Conservation (phyloP, 1,140 invertebrate species). For the Fopius arisanus region DNA sequence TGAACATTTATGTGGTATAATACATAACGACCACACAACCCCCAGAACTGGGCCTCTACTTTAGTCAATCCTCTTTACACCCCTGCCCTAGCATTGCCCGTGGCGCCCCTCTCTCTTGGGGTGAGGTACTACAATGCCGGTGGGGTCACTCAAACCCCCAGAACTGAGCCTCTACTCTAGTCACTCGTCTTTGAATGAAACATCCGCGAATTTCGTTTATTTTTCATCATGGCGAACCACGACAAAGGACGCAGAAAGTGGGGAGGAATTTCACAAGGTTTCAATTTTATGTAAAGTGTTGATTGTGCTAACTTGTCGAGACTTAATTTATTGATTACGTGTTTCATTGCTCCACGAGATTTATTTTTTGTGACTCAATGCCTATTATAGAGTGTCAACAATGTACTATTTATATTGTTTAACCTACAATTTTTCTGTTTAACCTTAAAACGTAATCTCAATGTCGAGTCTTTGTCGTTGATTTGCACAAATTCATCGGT, state of each 20-base stretch:
- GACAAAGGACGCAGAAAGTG: constrained; percentile 67
- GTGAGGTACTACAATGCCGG: no score
- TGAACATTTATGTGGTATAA: no score
- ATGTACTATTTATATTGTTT: not conserved
- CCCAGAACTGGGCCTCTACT: no score
- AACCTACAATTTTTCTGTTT: not conserved
- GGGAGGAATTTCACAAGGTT: constrained; percentile 64
- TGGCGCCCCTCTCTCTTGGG: no score
- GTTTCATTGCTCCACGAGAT: not conserved
- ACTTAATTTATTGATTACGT: not conserved
- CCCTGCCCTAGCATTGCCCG: no score
- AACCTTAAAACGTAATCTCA: constrained; percentile 3
- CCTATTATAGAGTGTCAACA: not conserved
- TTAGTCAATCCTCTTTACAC: no score
- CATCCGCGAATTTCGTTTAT: not conserved
- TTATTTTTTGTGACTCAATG: not conserved
- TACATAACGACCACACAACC: no score
- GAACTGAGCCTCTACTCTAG: no score
- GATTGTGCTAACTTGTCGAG: not conserved
- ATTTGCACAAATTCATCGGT: not conserved
- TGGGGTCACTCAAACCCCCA: no score
- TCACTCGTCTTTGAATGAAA: no score
- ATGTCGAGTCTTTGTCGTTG: constrained; percentile 6
- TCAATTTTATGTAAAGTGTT: constrained; percentile 14
- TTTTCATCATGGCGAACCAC: constrained; percentile 63